Conservation (phyloP, 1,140 invertebrate species). For the Atta texana region DNA sequence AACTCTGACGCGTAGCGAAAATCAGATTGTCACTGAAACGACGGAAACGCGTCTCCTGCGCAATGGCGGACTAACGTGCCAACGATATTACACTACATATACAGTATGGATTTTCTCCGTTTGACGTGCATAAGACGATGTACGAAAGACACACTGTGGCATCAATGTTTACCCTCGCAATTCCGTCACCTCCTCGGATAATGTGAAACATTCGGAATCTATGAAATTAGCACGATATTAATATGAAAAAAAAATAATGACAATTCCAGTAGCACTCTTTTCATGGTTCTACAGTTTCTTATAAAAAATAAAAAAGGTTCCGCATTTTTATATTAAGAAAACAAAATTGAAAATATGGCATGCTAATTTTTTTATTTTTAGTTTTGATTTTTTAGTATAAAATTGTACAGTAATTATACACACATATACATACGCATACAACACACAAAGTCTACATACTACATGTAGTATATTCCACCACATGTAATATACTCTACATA, state of each 20-base stretch:
- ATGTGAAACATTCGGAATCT: neutral
- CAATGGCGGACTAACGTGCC: slow-evolving; percentile 76
- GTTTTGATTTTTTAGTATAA: neutral
- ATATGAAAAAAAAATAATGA: no score
- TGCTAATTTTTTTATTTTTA: neutral
- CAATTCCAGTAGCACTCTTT: no score
- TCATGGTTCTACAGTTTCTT: no score
- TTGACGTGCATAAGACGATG: neutral
- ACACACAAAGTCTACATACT: no score
- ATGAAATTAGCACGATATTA: no score
- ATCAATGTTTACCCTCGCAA: neutral
- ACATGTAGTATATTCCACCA: no score
- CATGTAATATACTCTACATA: no score
- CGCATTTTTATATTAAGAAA: no score
- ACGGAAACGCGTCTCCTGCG: slow-evolving; percentile 40
- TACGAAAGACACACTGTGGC: slow-evolving; percentile 8
- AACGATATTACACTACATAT: slow-evolving; percentile 67
- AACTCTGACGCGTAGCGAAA: slow-evolving; percentile 67
- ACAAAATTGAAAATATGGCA: no score
- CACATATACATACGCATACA: no score
- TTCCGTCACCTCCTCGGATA: neutral
- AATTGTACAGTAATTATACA: neutral
- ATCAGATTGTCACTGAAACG: slow-evolving; percentile 74
- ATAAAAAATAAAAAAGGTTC: no score
- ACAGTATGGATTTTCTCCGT: slow-evolving; percentile 62